phyloP scores from a whole-genome alignment of 2,113 vertebrate genomes.

The Nicator chloris region DNA sequence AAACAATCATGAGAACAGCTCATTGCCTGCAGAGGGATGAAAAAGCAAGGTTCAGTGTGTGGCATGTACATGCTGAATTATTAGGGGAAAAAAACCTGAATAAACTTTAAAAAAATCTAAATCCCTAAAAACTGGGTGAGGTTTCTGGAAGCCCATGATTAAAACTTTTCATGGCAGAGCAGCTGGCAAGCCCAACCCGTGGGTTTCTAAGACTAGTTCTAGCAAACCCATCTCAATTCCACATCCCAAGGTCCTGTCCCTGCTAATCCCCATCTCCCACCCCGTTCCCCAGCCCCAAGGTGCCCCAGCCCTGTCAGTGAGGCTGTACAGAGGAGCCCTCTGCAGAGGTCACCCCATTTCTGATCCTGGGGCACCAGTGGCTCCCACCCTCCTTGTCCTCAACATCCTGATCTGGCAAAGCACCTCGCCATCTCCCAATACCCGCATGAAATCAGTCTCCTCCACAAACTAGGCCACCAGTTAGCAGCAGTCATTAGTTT shows the following conservation, averaged over 20 bases:
- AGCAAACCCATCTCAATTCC: not conserved
- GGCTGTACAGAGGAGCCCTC: not conserved
- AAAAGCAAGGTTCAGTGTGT: not conserved
- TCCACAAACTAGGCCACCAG: constrained; percentile 32
- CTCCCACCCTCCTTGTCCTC: not conserved
- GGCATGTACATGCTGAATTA: not conserved
- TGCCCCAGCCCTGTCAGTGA: not conserved
- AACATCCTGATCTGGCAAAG: not conserved
- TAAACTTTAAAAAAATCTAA: not conserved
- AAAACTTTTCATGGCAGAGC: not conserved
- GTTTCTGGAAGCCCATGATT: not conserved
- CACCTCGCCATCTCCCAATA: not conserved
- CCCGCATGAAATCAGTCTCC: not conserved
- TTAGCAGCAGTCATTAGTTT: constrained; percentile 23
- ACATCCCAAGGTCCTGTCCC: not conserved
- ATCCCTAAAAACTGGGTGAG: not conserved
- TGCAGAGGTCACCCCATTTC: not conserved
- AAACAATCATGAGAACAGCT: not conserved
- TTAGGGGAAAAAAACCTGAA: not conserved
- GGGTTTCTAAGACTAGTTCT: not conserved
- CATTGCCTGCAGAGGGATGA: not conserved
- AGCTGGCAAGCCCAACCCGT: not conserved
- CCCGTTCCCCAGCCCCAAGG: not conserved
- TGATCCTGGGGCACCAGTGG: not conserved
- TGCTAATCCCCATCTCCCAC: not conserved